Percentiles rank a stretch among this genome's conserved stretches.
Conservation (phyloP, 1,140 invertebrate species). For the Brachystomella parvula region DNA sequence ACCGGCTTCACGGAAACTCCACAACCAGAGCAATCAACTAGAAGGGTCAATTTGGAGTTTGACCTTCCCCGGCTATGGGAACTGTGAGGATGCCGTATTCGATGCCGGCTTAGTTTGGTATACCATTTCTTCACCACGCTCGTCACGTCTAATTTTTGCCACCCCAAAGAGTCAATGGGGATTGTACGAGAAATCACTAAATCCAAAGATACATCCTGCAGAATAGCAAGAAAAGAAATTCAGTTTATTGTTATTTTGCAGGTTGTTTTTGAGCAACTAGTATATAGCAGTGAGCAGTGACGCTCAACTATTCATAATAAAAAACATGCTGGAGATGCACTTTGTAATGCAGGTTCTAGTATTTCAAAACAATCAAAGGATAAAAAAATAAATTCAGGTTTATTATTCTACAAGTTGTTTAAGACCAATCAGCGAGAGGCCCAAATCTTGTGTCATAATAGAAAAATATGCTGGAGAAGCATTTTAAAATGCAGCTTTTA, state of each 20-base stretch:
- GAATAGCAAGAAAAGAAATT: constrained; percentile 21
- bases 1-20: constrained; percentile 54
- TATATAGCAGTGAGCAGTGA: not conserved
- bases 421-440: too few relatives aligned
- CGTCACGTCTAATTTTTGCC: constrained; percentile 80
- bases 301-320: too few relatives aligned
- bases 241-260: not conserved
- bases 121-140: constrained; percentile 66
- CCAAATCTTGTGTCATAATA: too few relatives aligned
- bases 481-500: too few relatives aligned
- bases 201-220: constrained; percentile 40
- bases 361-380: too few relatives aligned
- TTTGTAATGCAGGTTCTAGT: too few relatives aligned
- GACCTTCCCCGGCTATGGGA: constrained; percentile 42
- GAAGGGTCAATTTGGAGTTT: constrained; percentile 57
- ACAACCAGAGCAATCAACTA: constrained; percentile 72
- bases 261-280: not conserved
- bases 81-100: constrained; percentile 29
- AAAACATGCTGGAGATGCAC: too few relatives aligned
- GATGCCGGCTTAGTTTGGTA: constrained; percentile 29
- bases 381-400: too few relatives aligned
- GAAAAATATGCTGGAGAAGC: too few relatives aligned
- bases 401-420: too few relatives aligned
- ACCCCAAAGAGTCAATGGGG: constrained; percentile 59
- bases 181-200: constrained; percentile 55